Percentiles rank a stretch among this genome's conserved stretches.
phyloP scores from a whole-genome alignment of 2,113 vertebrate species.

The Periophthalmus modestus region DNA sequence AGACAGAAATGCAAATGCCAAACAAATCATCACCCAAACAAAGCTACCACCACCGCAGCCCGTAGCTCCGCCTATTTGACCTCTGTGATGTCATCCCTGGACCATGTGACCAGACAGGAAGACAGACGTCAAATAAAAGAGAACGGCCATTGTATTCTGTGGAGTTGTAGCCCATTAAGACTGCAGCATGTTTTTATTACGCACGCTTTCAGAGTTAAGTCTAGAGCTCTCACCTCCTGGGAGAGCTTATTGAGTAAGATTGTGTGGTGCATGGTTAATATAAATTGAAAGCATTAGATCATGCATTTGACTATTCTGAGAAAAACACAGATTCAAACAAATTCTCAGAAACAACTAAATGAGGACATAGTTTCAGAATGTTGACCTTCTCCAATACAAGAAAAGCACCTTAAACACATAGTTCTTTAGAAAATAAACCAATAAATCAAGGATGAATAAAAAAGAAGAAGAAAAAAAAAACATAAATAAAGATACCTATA shows the following conservation, averaged over 20 bases:
- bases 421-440: too few species aligned
- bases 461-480: too few species aligned
- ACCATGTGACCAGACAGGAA: slow-evolving; percentile 39
- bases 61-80: slow-evolving; percentile 29
- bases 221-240: background rate
- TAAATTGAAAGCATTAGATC: background rate
- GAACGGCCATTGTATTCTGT: background rate
- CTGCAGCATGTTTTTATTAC: background rate
- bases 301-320: background rate
- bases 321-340: background rate
- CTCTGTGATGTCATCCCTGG: slow-evolving; percentile 52
- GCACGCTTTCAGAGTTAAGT: background rate
- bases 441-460: too few species aligned
- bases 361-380: background rate
- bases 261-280: background rate
- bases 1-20: slow-evolving; percentile 8
- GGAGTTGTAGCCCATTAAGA: background rate
- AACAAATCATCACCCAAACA: slow-evolving; percentile 17
- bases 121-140: slow-evolving; percentile 35
- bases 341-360: background rate
- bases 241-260: background rate
- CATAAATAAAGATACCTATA: too few species aligned
- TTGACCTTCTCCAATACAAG: too few species aligned
- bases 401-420: too few species aligned
- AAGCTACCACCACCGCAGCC: slow-evolving; percentile 23